Conservation (phyloP, 2,888 invertebrate species). For the Callosobruchus maculatus region DNA sequence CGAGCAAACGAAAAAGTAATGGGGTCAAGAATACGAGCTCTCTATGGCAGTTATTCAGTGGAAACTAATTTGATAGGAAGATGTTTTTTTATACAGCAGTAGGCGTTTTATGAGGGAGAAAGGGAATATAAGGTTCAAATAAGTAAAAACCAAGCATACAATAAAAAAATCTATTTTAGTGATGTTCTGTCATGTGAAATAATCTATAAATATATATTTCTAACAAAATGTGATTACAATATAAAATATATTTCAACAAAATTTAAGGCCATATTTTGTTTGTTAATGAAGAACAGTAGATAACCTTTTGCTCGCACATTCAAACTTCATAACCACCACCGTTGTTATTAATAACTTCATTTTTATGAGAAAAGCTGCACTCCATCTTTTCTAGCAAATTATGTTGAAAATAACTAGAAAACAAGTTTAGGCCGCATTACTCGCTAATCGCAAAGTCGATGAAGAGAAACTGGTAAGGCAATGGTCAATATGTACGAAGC, state of each 20-base stretch:
- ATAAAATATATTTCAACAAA: conserved; percentile 42
- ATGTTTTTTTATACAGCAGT: too few relatives aligned
- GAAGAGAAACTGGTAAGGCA: neutral
- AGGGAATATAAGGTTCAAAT: neutral
- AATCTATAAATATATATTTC: conserved; percentile 41
- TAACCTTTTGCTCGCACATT: conserved; percentile 22
- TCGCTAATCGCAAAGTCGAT: neutral
- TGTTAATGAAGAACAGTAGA: conserved; percentile 23
- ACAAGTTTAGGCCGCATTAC: conserved; percentile 11
- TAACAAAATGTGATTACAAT: conserved; percentile 45
- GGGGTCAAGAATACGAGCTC: too few relatives aligned
- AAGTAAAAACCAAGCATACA: conserved; percentile 1
- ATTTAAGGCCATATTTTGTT: conserved; percentile 41
- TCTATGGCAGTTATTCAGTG: too few relatives aligned
- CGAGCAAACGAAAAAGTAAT: too few relatives aligned
- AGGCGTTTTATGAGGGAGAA: too few relatives aligned
- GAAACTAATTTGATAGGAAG: too few relatives aligned
- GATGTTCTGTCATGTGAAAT: conserved; percentile 42
- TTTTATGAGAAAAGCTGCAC: conserved; percentile 27
- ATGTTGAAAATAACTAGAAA: conserved; percentile 17
- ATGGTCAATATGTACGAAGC: too few relatives aligned
- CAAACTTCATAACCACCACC: conserved; percentile 40
- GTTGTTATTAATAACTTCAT: conserved; percentile 9
- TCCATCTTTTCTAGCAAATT: conserved; percentile 18
- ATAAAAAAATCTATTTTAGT: conserved; percentile 38